Evolutionary conservation across 2,888 invertebrate genomes (phyloP).

Genomic region (Heliconius hortense): DNA sequence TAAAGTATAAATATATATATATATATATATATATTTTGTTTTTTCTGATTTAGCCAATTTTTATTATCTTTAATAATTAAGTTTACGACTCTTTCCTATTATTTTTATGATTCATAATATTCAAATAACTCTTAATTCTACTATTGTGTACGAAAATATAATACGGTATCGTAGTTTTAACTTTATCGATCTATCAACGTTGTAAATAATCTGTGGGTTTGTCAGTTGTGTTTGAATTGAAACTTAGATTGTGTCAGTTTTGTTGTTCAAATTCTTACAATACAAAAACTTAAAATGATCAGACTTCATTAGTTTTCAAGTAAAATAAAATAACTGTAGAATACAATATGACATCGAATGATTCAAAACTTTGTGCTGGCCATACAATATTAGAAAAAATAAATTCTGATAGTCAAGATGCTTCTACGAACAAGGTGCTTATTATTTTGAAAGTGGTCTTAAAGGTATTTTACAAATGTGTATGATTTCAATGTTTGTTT

Average conservation of each 20-base stretch:
- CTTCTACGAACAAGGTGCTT: conserved; percentile 45
- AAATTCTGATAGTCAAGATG: conserved; percentile 57
- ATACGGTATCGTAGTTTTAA: too few relatives aligned
- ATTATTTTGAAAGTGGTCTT: not conserved
- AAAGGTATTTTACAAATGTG: not conserved
- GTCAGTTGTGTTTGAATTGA: conserved; percentile 20
- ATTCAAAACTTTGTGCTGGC: conserved; percentile 52
- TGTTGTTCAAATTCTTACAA: not conserved
- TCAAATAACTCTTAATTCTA: too few relatives aligned
- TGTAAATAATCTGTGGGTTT: conserved; percentile 2
- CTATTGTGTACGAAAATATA: too few relatives aligned
- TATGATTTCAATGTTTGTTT: not conserved
- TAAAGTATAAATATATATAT: too few relatives aligned
- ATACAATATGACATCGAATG: conserved; percentile 56
- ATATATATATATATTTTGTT: too few relatives aligned
- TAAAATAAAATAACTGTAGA: not conserved
- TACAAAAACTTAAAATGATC: not conserved
- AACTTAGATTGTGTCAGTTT: not conserved
- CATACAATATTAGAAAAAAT: conserved; percentile 76
- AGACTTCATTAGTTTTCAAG: not conserved
- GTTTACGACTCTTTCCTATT: too few relatives aligned
- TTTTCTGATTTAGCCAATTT: too few relatives aligned
- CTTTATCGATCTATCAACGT: not conserved
- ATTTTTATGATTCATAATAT: too few relatives aligned
- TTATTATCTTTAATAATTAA: too few relatives aligned